Evolutionary conservation across 2,888 invertebrate species (phyloP), one percentile per base, ranked within the genome.

Genomic region (Eudasyphora cyanicolor): DNA sequence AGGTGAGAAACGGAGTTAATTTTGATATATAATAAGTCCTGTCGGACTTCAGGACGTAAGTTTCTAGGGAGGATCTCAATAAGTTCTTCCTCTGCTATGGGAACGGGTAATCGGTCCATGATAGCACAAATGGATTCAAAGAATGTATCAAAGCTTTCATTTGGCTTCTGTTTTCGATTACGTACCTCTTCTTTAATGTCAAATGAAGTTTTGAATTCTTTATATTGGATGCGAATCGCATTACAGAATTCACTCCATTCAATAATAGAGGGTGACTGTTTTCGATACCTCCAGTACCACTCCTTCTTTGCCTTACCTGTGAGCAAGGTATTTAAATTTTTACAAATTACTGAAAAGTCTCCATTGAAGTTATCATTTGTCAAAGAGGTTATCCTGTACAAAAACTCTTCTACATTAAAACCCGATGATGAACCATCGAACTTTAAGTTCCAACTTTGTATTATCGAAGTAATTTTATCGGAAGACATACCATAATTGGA

Each of bases 281-380:
- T 80, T 8, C 62, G 75, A 24, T 80, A 70, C 5, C 80, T 21
- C 70, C 80, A 76, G 7, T 27, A 76, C 74, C 79, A 79, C 7
- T 69, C 57, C 12, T n/a, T n/a, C n/a, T 51, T 32, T 0, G 73
- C 67, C 5, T 57, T 42, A 2, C 81, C 76, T 2, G 35, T 29
- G 0, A 77, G n/a, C n/a, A 81, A 27, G 12, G 62, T 29, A n/a
- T 81, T 54, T 45, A 82, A 69, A 17, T 77, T 82, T 24, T 74
- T 76, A 14, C 81, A 77, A 19, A 81, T 62, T 14, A 70, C 14
- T 5, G 29, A 21, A 8, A 71, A 71, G 10, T 81, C 64, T n/a
- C 62, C 27, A 35, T 75, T 57, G 35, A 76, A 70, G 24, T 49
- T 35, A 14, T 76, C 80, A 1, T 4, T 29, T 6, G 79, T 74